A percentile compares a stretch with the other conserved stretches of the same genome.
phyloP scores from a whole-genome alignment of 1,140 invertebrate species.

The Ruditapes philippinarum region DNA sequence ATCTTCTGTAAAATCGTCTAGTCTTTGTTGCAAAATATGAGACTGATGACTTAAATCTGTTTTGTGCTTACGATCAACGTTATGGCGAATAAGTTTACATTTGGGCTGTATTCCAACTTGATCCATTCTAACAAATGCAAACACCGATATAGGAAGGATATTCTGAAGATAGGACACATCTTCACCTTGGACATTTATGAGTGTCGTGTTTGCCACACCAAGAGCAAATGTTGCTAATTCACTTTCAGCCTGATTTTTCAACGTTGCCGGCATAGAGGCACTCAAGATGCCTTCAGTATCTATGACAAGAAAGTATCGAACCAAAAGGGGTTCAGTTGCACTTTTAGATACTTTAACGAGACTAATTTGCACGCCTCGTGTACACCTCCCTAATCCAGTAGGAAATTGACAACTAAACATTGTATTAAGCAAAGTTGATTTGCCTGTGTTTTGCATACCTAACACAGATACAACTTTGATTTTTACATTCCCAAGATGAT shows the following conservation, averaged over 20 bases:
- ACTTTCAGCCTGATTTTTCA: slow-evolving; percentile 42
- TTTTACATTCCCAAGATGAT: background rate
- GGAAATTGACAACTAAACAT: background rate
- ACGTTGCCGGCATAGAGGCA: background rate
- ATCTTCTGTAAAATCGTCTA: slow-evolving; percentile 45
- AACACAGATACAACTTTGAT: background rate
- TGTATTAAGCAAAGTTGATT: background rate
- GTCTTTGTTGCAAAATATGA: slow-evolving; percentile 9
- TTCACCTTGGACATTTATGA: slow-evolving; percentile 58
- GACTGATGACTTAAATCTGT: background rate
- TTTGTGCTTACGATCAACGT: slow-evolving; percentile 40
- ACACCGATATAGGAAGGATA: slow-evolving; percentile 60
- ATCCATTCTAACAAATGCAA: slow-evolving; percentile 61
- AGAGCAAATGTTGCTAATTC: slow-evolving; percentile 60
- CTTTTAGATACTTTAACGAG: slow-evolving; percentile 11
- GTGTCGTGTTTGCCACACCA: slow-evolving; percentile 53
- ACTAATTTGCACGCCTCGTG: background rate
- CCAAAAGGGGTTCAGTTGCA: background rate
- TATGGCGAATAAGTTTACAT: slow-evolving; percentile 61
- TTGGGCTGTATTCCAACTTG: background rate
- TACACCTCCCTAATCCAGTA: background rate
- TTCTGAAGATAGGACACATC: slow-evolving; percentile 49
- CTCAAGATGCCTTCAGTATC: slow-evolving; percentile 51
- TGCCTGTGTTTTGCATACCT: background rate
- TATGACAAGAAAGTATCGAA: slow-evolving; percentile 27